These are phyloP conservation scores for Delphinapterus leucas DNA, from an alignment of 2,113 vertebrate species.

Conservation along the genomic window DNA sequence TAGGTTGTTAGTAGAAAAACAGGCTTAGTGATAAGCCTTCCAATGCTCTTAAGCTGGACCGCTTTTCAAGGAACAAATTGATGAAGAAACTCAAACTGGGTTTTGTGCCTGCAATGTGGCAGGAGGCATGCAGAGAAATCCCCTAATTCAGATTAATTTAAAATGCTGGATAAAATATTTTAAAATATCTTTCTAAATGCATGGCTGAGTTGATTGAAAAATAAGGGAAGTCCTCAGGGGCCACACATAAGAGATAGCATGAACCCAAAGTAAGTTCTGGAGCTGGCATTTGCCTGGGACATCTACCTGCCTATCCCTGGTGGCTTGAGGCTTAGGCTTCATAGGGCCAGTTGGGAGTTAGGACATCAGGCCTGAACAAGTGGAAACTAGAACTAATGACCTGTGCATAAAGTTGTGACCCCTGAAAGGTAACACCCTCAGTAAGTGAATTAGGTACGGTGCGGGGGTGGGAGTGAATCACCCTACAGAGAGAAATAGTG, in stretches of 20 bases:
- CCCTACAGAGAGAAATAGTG: not conserved
- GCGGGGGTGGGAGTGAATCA: fast-evolving
- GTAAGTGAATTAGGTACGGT: not conserved
- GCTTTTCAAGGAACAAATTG: constrained; percentile 11
- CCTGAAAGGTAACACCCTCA: not conserved
- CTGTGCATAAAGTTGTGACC: not conserved
- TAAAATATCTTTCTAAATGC: constrained; percentile 23
- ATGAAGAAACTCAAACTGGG: constrained; percentile 1
- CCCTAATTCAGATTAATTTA: not conserved
- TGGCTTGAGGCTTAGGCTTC: not conserved
- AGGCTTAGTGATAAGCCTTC: not conserved
- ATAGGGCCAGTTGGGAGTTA: not conserved
- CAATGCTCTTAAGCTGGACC: not conserved
- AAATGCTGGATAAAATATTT: not conserved
- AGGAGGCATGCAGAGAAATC: not conserved
- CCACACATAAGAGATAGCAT: not conserved
- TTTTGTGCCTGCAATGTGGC: not conserved
- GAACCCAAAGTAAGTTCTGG: not conserved
- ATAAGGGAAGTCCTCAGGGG: not conserved
- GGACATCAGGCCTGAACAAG: not conserved
- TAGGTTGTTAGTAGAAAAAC: not conserved
- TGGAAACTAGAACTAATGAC: not conserved
- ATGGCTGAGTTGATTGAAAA: not conserved
- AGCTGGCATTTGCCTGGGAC: not conserved
- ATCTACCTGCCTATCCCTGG: not conserved